phyloP scores from a whole-genome alignment of 2,113 vertebrate species.

The Nanorana parkeri region DNA sequence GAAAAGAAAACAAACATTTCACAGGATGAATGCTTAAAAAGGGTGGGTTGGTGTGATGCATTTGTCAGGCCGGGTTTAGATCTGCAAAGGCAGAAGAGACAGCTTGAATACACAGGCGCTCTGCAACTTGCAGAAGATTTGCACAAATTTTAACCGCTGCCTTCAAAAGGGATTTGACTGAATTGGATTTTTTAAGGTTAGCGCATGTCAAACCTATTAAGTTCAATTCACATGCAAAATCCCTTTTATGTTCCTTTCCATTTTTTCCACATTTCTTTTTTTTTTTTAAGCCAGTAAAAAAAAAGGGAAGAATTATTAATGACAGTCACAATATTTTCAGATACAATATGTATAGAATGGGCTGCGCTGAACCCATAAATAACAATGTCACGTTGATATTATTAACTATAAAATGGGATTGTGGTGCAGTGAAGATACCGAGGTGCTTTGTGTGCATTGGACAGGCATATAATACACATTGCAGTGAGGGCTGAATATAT shows the following conservation, averaged over 20 bases:
- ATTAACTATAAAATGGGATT: no score
- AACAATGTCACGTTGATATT: no score
- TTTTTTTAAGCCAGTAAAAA: conserved; percentile 73
- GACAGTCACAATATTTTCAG: conserved; percentile 62
- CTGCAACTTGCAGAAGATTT: conserved; percentile 68
- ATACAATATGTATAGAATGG: conserved; percentile 59
- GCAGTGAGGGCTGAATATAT: no score
- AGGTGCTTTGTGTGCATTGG: no score
- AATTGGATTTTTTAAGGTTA: conserved; percentile 84
- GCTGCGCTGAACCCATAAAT: conserved; percentile 25
- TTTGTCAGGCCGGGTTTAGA: conserved; percentile 62
- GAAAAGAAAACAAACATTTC: conserved; percentile 43
- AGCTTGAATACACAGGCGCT: conserved; percentile 61
- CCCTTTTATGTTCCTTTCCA: conserved; percentile 66
- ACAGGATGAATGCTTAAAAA: conserved; percentile 59
- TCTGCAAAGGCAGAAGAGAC: conserved; percentile 59
- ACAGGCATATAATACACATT: no score
- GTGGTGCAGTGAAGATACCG: no score
- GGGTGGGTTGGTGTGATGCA: conserved; percentile 55
- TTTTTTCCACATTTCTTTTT: background rate
- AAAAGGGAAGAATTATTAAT: conserved; percentile 69
- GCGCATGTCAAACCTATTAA: conserved; percentile 85
- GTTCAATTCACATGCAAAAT: conserved; percentile 79
- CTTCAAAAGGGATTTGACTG: conserved; percentile 78
- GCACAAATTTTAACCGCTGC: conserved; percentile 72